Evolutionary conservation across 2,797 vertebrate genomes (phyloP), one percentile per base, ranked within the genome.

Genomic region (Spheniscus humboldti): DNA sequence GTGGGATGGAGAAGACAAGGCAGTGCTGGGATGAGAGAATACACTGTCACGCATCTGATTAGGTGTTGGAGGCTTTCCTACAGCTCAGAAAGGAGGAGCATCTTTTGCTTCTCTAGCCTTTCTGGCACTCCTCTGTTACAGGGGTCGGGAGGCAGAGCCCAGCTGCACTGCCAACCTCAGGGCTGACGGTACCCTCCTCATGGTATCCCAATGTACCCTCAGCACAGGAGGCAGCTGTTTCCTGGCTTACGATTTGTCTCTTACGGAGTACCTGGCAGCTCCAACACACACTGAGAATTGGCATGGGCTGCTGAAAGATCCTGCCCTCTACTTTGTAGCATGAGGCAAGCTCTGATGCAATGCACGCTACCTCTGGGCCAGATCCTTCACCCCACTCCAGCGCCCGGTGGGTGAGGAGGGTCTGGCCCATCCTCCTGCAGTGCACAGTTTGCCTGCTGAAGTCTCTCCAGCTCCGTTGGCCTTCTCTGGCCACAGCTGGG

Each of bases 361-460:
- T 2, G 14, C 16, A 17, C 0, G 3, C 20, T 20, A 7, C 28
- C 18, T 43, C 22, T 48, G 41, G 18, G 57, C 9, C 39, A 31
- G 39, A 60, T 19, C 39, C 52, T 84, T 91, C 50, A 45, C 27
- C 16, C n/a, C 31, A 8, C 43, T 62, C 15, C 52, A 66, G 67
- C 0, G 0, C 12, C 33, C 0, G 1, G 10, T 28, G 33, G 25
- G 22, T 50, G 35, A 22, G 28, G 33, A 75, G 33, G 31, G 33
- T 66, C 69, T 66, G 63, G 9, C 8, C 28, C 30, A 64, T 25
- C 8, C 33, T 85, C 5, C n/a, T 6, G 9, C 48, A 53, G 23
- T 7, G 2, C 8, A 15, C 6, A 23, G 18, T 16, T 78, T 57
- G 8, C 25, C n/a, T 1, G 1, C 50, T 57, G 43, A 68, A 82